Evolutionary conservation across 2,797 vertebrate genomes (phyloP), one percentile per base, ranked within the genome.

Genomic region (Lithobates sylvaticus): DNA sequence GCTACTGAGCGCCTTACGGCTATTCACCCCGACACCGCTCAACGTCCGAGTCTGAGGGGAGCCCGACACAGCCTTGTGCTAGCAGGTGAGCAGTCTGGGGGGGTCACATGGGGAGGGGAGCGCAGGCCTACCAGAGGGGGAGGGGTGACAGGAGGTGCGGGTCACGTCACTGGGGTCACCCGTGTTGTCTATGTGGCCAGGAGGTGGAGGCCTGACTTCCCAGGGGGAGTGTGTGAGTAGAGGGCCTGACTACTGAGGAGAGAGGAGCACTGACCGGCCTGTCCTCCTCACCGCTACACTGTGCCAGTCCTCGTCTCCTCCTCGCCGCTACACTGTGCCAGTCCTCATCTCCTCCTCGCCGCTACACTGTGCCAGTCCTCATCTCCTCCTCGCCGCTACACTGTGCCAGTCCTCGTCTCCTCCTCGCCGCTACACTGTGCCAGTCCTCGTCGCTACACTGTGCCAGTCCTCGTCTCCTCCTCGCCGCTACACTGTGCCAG

Each of bases 11-110:
- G 86, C 21, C 54, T 23, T 61, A 23, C 13, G 32, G 44, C 23
- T 27, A 18, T 6, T 21, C 12, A 36, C 84, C 83, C 29, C 23
- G 2, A 2, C 26, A 39, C 10, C 15, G 34, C 34, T 1, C 5
- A 64, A 50, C 10, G 5, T 50, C 15, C 13, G 70, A 27, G n/a
- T 10, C 54, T 36, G 65, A 47, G 34, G 2, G 58, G n/a, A 68
- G 69, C 10, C 21, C 16, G 39, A n/a, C 3, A 64, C 39, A 34
- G 6, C 16, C 29, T 18, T 36, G 77, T 47, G 36, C 6, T 36
- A 23, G 76, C 70, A 80, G 83, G 79, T 76, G 54, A 78, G 81
- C 54, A 4, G 21, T 39, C 81, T 10, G 68, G 10, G 23, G 10
- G 18, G 5, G 29, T 16, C 47, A 54, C 29, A 67, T 67, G 65